A percentile compares a stretch with the other conserved stretches of the same genome.
phyloP scores from a whole-genome alignment of 2,113 vertebrate species.

The Dromaius novaehollandiae region DNA sequence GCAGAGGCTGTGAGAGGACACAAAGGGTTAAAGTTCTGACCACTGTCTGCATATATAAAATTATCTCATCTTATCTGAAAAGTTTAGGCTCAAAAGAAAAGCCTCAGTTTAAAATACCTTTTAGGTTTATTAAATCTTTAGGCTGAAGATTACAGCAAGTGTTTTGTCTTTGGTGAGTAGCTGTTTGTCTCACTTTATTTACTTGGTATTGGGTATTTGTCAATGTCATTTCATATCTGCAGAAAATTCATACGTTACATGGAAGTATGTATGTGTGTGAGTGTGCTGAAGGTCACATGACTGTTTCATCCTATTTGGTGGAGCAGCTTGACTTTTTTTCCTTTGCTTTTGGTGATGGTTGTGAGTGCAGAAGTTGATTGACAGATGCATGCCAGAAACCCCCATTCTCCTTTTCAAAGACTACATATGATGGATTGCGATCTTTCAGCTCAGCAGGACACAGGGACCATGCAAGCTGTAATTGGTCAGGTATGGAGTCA shows the following conservation, averaged over 20 bases:
- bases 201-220: slow-evolving; percentile 85
- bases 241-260: slow-evolving; percentile 82
- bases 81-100: slow-evolving; percentile 69
- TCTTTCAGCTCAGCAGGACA: slow-evolving; percentile 86
- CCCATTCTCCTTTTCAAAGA: slow-evolving; percentile 86
- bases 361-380: slow-evolving; percentile 87
- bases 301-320: slow-evolving; percentile 85
- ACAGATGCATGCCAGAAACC: slow-evolving; percentile 87
- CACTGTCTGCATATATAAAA: slow-evolving; percentile 57
- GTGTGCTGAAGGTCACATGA: slow-evolving; percentile 85
- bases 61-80: slow-evolving; percentile 63
- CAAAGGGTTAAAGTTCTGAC: slow-evolving; percentile 62
- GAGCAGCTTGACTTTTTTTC: slow-evolving; percentile 84
- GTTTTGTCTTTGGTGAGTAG: slow-evolving; percentile 78
- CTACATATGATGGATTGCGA: slow-evolving; percentile 87
- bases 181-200: slow-evolving; percentile 86
- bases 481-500: slow-evolving; percentile 90
- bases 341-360: slow-evolving; percentile 87
- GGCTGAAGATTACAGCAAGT: slow-evolving; percentile 72
- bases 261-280: slow-evolving; percentile 80
- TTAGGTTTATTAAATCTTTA: slow-evolving; percentile 72
- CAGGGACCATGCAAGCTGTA: slow-evolving; percentile 87
- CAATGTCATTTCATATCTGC: slow-evolving; percentile 86
- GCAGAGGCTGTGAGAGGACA: neutral
- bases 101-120: slow-evolving; percentile 43